Base-by-base conservation (phyloP, 2,113 vertebrate species). In the Saimiri boliviensis region DNA sequence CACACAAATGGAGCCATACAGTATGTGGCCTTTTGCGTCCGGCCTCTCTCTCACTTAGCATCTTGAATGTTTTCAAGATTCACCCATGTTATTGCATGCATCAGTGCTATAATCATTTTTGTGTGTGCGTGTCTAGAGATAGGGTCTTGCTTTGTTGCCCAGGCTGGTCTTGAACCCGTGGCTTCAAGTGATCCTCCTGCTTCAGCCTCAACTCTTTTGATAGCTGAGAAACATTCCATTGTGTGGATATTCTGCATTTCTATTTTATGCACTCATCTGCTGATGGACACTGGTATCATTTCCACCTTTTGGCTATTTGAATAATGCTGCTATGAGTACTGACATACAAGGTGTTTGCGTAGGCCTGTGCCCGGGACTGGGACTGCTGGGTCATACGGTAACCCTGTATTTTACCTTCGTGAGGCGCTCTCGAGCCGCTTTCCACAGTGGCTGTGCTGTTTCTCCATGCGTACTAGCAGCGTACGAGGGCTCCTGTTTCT, bases 61-160 rank as follows among this genome's bases (percentile, higher is more conserved):
- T 30, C 60, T 63, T 13, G 60, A 10, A 0, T 25, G 30, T n/a
- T 84, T 63, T 32, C 13, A 11, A 8, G 30, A 4, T 23, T 40
- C 21, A 9, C 14, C 66, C 47, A 0, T 13, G 13, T 7, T 37
- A 68, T 23, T 3, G 27, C 20, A 2, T 4, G n/a, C 40, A 0
- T 8, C 80, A 11, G 81, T 25, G 2, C 8, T 10, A 32, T 30
- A 11, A 42, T 37, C 35, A 11, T 52, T 32, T 23, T 27, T 12
- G 7, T 8, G 8, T 12, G 27, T 30, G 27, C 5, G 6, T 32
- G 12, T 63, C 27, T 63, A 63, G 27, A 63, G 60, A 63, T 63
- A 32, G 27, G 27, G 12, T 63, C 12, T 32, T 6, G 60, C 27
- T 14, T 63, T 63, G 11, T 63, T 63, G 60, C 27, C 13, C 60